Base-by-base conservation (phyloP, 2,888 invertebrate genomes). In the Polymixis flavicincta region DNA sequence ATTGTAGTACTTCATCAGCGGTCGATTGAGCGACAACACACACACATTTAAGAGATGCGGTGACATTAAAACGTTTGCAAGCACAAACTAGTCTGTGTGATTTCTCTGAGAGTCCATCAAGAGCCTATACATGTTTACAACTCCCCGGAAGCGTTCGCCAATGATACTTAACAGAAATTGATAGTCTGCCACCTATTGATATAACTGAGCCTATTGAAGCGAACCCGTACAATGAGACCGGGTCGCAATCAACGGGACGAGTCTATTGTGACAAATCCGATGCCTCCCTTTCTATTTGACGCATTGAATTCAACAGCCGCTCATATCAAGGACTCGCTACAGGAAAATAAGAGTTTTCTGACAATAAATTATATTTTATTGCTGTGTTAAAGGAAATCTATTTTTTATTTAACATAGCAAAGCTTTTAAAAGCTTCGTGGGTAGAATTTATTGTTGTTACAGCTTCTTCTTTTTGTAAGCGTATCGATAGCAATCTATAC, bases 171-270 rank as follows among this genome's bases (percentile, higher is more conserved):
- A 74, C 66, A 75, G 82, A 85, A 86, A 88, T 88, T 90, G 86
- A 87, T 89, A 87, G 86, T 82, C 80, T 67, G 68, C 45, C 75
- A 76, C 74, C 79, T 78, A 88, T 89, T 80, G 85, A 86, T 86
- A 88, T 89, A 86, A 88, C 87, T 85, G 82, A 77, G 82, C 75
- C 89, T 88, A 93, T 92, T 92, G 90, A 91, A 81, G 85, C 87
- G 85, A 86, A 85, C 86, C 86, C 81, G 82, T 84, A 92, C 92
- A 92, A 93, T 93, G 90, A 90, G 90, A 90, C 88, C 89, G 90
- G 89, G 87, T 87, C 89, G 86, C 91, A 93, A 94, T 94, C 92
- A 92, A 90, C 88, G 82, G 84, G 91, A 92, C 91, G 92, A 90
- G 85, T 82, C 92, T 82, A 93, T 95, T 94, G 94, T 94, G 89